phyloP scores from a whole-genome alignment of 92 coral and sea anemone genomes.

The Phymanthus crucifer region DNA sequence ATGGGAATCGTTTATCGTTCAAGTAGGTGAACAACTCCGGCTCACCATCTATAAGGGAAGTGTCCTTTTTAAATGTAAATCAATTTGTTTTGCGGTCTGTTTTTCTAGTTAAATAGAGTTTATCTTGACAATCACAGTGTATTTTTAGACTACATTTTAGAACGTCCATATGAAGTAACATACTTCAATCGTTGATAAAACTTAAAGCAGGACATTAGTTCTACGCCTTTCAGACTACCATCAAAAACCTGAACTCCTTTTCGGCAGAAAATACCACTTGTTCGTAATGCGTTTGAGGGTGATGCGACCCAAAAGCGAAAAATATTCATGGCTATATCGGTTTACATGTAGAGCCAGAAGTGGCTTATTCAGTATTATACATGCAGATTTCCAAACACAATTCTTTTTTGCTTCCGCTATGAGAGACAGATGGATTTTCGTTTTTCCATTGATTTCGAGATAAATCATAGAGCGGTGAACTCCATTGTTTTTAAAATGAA shows the following conservation, averaged over 20 bases:
- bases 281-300: not conserved
- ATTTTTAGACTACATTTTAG: not conserved
- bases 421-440: not conserved
- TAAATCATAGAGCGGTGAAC: not conserved
- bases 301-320: not conserved
- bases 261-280: not conserved
- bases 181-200: not conserved
- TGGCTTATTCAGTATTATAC: not conserved
- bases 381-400: not conserved
- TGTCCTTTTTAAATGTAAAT: not conserved
- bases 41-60: not conserved
- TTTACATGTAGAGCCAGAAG: not conserved
- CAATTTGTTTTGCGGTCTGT: slow-evolving; percentile 9
- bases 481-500: not conserved
- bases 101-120: not conserved
- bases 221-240: not conserved
- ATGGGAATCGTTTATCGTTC: not conserved
- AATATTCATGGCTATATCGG: not conserved
- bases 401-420: slow-evolving; percentile 4
- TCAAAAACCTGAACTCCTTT: not conserved
- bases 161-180: not conserved
- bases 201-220: not conserved
- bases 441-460: not conserved
- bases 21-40: not conserved
- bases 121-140: not conserved